Conservation (phyloP, 2,113 vertebrate genomes). For the Hylia prasina region DNA sequence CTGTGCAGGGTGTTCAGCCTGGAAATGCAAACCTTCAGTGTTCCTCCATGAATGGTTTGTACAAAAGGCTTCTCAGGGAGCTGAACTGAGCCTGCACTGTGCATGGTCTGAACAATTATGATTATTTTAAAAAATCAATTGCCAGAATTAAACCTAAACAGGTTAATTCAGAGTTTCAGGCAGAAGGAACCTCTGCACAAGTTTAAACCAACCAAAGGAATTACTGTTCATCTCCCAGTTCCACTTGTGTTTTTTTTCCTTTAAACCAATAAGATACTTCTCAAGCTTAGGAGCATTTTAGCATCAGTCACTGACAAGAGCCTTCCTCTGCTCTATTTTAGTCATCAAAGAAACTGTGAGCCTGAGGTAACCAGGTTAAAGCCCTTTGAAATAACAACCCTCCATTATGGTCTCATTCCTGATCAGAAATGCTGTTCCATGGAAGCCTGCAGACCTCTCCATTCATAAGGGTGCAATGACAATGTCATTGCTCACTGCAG, state of each 20-base stretch:
- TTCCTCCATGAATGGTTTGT: background rate
- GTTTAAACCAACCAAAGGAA: background rate
- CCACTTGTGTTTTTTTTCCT: background rate
- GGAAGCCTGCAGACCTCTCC: background rate
- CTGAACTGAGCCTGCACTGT: background rate
- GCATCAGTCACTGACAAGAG: background rate
- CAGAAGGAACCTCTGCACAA: background rate
- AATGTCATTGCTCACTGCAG: background rate
- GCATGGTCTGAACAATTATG: background rate
- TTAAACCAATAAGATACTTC: background rate
- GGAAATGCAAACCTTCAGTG: background rate
- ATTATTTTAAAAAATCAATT: background rate
- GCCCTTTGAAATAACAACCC: background rate
- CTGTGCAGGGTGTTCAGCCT: fast-evolving
- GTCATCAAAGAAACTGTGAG: background rate
- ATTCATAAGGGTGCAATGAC: background rate
- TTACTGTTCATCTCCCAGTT: background rate
- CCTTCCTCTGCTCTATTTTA: background rate
- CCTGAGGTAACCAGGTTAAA: background rate
- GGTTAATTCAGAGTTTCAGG: background rate
- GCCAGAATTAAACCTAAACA: background rate
- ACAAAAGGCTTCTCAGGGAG: background rate
- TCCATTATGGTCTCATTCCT: background rate
- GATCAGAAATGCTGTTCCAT: background rate
- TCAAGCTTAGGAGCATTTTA: background rate